Percentiles rank a stretch among this genome's conserved stretches.
These are phyloP conservation scores for Phoebastria nigripes DNA, from an alignment of 2,797 vertebrate species.

Conservation along the genomic window DNA sequence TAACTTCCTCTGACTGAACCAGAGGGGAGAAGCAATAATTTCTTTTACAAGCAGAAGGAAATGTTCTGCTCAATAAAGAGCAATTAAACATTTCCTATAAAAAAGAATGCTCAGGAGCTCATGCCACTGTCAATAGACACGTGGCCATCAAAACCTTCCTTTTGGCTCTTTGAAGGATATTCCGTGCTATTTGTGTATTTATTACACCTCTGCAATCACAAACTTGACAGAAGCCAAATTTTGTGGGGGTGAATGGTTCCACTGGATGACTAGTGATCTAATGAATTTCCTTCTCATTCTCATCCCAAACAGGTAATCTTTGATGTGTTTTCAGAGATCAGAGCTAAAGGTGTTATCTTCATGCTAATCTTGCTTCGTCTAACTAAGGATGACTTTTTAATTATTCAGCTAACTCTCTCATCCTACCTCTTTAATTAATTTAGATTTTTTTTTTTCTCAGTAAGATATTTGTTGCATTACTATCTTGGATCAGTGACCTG, in stretches of 20 bases:
- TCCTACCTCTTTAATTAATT: neutral
- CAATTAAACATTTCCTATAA: constrained; percentile 72
- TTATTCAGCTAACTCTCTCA: neutral
- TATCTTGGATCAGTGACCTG: neutral
- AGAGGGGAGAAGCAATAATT: constrained; percentile 53
- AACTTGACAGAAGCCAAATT: neutral
- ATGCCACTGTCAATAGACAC: neutral
- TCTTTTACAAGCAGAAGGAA: constrained; percentile 72
- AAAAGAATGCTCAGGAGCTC: constrained; percentile 30
- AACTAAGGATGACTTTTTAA: neutral
- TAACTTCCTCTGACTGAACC: constrained; percentile 65
- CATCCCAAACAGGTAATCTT: neutral
- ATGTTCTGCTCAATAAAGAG: constrained; percentile 74
- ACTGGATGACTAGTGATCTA: neutral
- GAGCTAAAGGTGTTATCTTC: neutral
- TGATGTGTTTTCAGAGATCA: neutral
- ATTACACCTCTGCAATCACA: neutral
- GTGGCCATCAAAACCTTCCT: neutral
- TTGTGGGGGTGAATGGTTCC: neutral
- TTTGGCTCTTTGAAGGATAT: neutral
- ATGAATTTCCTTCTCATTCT: neutral
- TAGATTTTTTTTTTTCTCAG: neutral
- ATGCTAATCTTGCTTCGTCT: neutral
- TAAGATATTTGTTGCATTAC: neutral
- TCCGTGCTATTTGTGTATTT: neutral